phyloP scores from a whole-genome alignment of 1,140 invertebrate genomes.

The Pomacea maculata region DNA sequence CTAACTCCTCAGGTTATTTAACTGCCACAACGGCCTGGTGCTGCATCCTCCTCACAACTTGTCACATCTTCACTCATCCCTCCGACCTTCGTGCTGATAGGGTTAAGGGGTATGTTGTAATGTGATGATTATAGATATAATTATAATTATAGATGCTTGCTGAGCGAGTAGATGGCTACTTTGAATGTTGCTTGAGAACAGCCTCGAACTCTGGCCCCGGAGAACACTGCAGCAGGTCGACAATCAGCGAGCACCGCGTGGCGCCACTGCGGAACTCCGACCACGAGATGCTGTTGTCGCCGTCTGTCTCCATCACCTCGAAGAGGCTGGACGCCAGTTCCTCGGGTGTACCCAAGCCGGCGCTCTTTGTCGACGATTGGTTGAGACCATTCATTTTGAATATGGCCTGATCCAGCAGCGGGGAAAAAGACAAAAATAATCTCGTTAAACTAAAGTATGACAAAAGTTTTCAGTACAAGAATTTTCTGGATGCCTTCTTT shows the following conservation, averaged over 20 bases:
- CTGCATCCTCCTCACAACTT: too few species aligned
- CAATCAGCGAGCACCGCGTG: neutral
- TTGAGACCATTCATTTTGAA: slow-evolving; percentile 17
- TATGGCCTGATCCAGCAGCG: slow-evolving; percentile 6
- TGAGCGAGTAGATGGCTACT: too few species aligned
- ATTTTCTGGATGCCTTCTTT: neutral
- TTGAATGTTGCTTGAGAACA: too few species aligned
- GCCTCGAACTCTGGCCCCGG: neutral
- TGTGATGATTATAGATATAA: too few species aligned
- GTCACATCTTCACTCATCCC: too few species aligned
- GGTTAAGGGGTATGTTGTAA: too few species aligned
- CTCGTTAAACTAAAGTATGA: neutral
- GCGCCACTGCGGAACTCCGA: slow-evolving; percentile 20
- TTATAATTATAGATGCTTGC: too few species aligned
- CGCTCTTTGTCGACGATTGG: too few species aligned
- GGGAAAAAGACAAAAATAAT: neutral
- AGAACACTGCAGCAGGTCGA: slow-evolving; percentile 19
- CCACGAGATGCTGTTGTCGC: slow-evolving; percentile 14
- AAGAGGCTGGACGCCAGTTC: slow-evolving; percentile 2
- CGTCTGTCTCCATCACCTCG: slow-evolving; percentile 10
- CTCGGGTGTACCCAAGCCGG: neutral
- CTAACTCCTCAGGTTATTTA: too few species aligned
- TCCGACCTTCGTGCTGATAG: too few species aligned
- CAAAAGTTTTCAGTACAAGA: neutral
- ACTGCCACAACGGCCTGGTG: too few species aligned